Evolutionary conservation across 2,888 invertebrate genomes (phyloP).

Genomic region (Pristionchus exspectatus): DNA sequence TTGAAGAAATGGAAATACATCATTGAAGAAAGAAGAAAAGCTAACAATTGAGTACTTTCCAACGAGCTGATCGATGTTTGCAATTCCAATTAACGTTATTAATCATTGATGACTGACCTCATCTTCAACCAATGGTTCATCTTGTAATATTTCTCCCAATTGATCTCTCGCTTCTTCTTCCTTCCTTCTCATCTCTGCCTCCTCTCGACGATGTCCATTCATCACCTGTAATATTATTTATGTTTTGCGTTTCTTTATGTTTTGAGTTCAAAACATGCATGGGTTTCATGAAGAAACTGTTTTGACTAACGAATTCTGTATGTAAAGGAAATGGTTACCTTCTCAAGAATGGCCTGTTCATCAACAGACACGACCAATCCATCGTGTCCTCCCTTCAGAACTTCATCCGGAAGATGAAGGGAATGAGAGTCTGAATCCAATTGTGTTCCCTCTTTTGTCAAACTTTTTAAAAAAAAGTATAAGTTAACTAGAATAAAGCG

Average conservation of each 20-base stretch:
- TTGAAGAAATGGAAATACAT: too few relatives aligned
- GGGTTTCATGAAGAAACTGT: too few relatives aligned
- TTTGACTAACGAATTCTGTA: not conserved
- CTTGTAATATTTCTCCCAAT: conserved; percentile 3
- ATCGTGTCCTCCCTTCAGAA: conserved; percentile 1
- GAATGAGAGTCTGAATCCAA: not conserved
- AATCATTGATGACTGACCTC: not conserved
- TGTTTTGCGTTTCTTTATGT: not conserved
- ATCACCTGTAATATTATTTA: not conserved
- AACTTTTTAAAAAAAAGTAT: not conserved
- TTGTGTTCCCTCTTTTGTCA: not conserved
- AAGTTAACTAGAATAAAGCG: not conserved
- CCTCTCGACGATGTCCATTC: conserved; percentile 8
- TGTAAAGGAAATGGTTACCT: not conserved
- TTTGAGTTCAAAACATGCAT: too few relatives aligned
- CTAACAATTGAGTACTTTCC: too few relatives aligned
- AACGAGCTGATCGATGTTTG: too few relatives aligned
- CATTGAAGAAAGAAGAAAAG: too few relatives aligned
- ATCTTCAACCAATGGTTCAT: conserved; percentile 4
- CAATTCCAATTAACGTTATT: not conserved
- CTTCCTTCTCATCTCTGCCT: not conserved
- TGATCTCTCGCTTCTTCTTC: conserved; percentile 11
- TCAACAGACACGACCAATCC: not conserved
- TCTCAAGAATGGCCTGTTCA: not conserved
- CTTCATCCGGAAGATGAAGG: not conserved